Evolutionary conservation across 2,888 invertebrate genomes (phyloP).

Genomic region (Tenthredo mesomela): DNA sequence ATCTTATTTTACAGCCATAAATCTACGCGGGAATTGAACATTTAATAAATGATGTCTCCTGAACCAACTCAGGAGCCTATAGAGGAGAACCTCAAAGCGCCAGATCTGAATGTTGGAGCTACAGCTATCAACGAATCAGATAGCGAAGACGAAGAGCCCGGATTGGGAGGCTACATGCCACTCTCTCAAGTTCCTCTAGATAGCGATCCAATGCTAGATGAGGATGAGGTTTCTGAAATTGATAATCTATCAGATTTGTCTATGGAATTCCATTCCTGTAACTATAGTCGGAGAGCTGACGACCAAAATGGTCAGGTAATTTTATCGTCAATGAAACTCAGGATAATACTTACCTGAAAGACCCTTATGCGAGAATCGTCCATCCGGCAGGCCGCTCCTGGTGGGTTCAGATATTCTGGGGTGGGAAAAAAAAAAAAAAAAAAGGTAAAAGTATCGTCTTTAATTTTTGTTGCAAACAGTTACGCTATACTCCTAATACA

Average conservation of each 20-base stretch:
- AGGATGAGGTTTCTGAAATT: constrained; percentile 64
- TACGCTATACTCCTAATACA: no score
- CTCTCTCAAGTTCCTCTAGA: constrained; percentile 70
- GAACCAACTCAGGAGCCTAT: constrained; percentile 73
- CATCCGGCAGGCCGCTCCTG: no score
- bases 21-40: not conserved
- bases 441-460: no score
- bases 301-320: no score
- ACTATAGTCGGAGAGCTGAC: no score
- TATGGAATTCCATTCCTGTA: not conserved
- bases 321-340: no score
- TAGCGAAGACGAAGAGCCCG: constrained; percentile 71
- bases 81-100: constrained; percentile 66
- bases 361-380: no score
- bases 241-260: constrained; percentile 28
- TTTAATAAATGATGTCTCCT: constrained; percentile 68
- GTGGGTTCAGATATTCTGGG: no score
- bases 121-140: constrained; percentile 69
- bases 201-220: constrained; percentile 69
- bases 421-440: no score
- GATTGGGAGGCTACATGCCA: constrained; percentile 69
- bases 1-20: not conserved
- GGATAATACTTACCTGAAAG: no score
- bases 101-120: constrained; percentile 62
- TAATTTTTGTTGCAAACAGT: no score